Evolutionary conservation across 2,888 invertebrate species (phyloP).

Genomic region (Horisme vitalbata): DNA sequence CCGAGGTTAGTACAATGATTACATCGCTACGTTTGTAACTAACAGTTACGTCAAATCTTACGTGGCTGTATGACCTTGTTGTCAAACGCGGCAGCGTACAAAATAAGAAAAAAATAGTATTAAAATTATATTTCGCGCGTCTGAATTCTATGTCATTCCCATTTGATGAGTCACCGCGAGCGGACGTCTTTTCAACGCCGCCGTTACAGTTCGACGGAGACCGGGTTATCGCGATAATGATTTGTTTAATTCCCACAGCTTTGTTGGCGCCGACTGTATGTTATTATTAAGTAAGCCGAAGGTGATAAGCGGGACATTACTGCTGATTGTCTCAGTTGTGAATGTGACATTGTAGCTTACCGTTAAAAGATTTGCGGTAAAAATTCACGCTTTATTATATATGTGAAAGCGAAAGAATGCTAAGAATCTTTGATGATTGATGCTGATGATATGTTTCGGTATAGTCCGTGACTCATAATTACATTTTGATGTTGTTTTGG

Average conservation of each 20-base stretch:
- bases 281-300: slow-evolving; percentile 44
- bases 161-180: slow-evolving; percentile 54
- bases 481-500: slow-evolving; percentile 29
- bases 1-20: slow-evolving; percentile 49
- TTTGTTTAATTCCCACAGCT: slow-evolving; percentile 57
- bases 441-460: slow-evolving; percentile 23
- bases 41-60: slow-evolving; percentile 49
- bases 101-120: slow-evolving; percentile 40
- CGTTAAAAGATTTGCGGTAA: slow-evolving; percentile 15
- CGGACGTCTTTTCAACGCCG: slow-evolving; percentile 46
- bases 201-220: slow-evolving; percentile 39
- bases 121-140: slow-evolving; percentile 43
- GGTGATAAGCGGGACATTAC: slow-evolving; percentile 32
- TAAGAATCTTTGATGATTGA: slow-evolving; percentile 27
- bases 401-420: slow-evolving; percentile 19
- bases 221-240: slow-evolving; percentile 61
- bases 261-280: slow-evolving; percentile 45
- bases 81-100: slow-evolving; percentile 32
- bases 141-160: slow-evolving; percentile 58
- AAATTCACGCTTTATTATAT: slow-evolving; percentile 3
- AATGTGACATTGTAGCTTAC: slow-evolving; percentile 8
- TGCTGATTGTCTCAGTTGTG: slow-evolving; percentile 25
- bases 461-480: slow-evolving; percentile 29
- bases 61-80: slow-evolving; percentile 53
- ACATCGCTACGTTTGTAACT: slow-evolving; percentile 43